These are phyloP conservation scores for Cuculus canorus DNA, from an alignment of 2,797 vertebrate species.

Conservation along the genomic window DNA sequence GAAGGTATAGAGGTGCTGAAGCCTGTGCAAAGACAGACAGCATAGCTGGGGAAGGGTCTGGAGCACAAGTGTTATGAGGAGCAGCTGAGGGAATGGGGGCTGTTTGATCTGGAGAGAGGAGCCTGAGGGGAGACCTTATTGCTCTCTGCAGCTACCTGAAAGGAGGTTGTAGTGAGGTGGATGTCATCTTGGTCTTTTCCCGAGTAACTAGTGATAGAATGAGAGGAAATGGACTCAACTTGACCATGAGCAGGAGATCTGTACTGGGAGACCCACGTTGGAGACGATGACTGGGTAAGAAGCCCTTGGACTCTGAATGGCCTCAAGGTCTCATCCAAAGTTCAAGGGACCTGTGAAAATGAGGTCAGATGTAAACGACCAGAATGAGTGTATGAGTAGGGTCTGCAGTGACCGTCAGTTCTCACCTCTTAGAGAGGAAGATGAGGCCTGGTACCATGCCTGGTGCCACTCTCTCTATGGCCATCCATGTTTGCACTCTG, in stretches of 20 bases:
- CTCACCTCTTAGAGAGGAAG: neutral
- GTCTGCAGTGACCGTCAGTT: neutral
- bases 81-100: too few species aligned
- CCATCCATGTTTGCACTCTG: neutral
- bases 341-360: neutral
- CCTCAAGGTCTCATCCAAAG: neutral
- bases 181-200: too few species aligned
- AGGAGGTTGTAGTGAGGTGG: too few species aligned
- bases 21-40: too few species aligned
- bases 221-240: neutral
- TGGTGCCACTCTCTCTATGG: accelerated
- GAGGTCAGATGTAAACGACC: neutral
- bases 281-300: neutral
- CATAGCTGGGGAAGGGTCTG: too few species aligned
- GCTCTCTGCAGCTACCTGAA: too few species aligned
- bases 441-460: neutral
- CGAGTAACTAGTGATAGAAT: too few species aligned
- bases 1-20: too few species aligned
- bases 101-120: too few species aligned
- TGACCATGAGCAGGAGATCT: neutral
- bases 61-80: too few species aligned
- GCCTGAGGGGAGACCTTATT: too few species aligned
- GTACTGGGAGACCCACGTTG: neutral
- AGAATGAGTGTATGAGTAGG: neutral
- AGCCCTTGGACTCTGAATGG: neutral